Evolutionary conservation across 2,797 vertebrate genomes (phyloP).

Genomic region (Sebastes minor): DNA sequence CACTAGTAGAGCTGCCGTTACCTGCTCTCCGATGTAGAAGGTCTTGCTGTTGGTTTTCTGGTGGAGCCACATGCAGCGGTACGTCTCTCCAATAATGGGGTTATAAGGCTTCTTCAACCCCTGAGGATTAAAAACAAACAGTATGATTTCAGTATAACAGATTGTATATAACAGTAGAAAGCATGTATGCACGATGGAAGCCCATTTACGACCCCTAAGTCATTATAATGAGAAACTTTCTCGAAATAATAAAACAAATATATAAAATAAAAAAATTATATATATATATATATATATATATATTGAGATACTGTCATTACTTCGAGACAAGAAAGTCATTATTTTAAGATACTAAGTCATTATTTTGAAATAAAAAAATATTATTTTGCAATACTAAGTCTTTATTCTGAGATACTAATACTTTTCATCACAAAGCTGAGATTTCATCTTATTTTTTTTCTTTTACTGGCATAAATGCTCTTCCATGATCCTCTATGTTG

Average conservation of each 20-base stretch:
- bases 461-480: background rate
- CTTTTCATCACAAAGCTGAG: background rate
- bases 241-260: background rate
- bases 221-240: background rate
- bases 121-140: constrained; percentile 67
- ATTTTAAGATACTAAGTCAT: background rate
- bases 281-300: no score
- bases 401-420: background rate
- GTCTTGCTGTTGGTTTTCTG: constrained; percentile 96
- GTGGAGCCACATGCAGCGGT: constrained; percentile 97
- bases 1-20: constrained; percentile 46
- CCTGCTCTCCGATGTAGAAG: constrained; percentile 98
- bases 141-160: background rate
- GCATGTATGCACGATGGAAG: background rate
- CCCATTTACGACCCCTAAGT: background rate
- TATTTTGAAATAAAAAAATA: background rate
- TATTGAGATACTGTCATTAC: no score
- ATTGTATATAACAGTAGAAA: background rate
- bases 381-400: no score
- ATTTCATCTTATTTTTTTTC: background rate
- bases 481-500: background rate
- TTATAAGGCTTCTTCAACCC: constrained; percentile 99
- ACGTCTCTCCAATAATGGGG: constrained; percentile 97
- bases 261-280: no score
- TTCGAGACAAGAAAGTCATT: no score